A percentile compares a stretch with the other conserved stretches of the same genome.
phyloP scores from a whole-genome alignment of 2,113 vertebrate species.

The Dipodomys merriami region DNA sequence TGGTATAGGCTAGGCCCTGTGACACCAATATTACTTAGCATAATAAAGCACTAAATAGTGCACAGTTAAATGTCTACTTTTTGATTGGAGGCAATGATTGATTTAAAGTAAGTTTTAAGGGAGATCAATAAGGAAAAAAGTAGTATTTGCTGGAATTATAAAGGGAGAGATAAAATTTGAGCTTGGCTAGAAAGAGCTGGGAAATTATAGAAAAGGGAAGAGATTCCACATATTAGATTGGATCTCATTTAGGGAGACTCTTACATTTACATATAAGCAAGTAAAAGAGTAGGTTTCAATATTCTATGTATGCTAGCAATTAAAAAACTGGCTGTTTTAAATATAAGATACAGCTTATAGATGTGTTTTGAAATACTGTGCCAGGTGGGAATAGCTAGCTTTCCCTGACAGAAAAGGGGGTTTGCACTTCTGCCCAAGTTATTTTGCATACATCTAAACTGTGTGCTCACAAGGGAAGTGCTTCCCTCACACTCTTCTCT shows the following conservation, averaged over 20 bases:
- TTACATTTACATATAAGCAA: too few species aligned
- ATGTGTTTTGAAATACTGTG: background rate
- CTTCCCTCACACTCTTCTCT: background rate
- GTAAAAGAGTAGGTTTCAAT: background rate
- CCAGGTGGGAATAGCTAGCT: background rate
- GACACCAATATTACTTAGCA: background rate
- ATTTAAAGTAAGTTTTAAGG: slow-evolving; percentile 8
- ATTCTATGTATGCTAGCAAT: background rate
- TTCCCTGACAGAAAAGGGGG: background rate
- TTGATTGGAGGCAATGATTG: background rate
- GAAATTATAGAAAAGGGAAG: background rate
- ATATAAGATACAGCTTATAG: background rate
- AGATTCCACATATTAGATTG: too few species aligned
- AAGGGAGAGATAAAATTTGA: slow-evolving; percentile 25
- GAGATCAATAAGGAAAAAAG: background rate
- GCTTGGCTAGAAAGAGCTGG: background rate
- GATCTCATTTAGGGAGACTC: too few species aligned
- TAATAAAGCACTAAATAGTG: slow-evolving; percentile 2
- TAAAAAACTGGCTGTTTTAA: slow-evolving; percentile 34
- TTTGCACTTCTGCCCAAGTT: background rate
- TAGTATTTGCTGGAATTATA: background rate
- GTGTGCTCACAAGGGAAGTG: background rate
- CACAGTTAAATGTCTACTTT: background rate
- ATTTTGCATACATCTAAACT: background rate
- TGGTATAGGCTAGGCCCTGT: background rate